A percentile compares a stretch with the other conserved stretches of the same genome.
Evolutionary conservation across 2,797 vertebrate genomes (phyloP).

Genomic region (Peromyscus eremicus): DNA sequence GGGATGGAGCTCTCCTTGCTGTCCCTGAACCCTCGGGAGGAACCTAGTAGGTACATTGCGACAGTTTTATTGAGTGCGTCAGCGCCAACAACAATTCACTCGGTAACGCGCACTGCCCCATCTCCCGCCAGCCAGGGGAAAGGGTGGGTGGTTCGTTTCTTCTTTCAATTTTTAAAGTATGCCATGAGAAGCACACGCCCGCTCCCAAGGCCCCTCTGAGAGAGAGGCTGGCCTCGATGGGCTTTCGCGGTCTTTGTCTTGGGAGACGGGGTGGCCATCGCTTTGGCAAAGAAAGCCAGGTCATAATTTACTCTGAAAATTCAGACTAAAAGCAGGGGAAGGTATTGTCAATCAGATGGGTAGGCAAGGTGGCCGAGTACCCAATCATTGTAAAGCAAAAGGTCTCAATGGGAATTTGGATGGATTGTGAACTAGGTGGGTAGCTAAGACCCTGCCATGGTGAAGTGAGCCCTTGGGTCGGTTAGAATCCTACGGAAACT

Average conservation of each 20-base stretch:
- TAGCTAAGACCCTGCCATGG: constrained; percentile 74
- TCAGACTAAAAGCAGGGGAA: constrained; percentile 1
- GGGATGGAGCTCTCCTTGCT: constrained; percentile 94
- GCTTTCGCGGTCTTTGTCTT: constrained; percentile 65
- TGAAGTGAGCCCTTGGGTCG: constrained; percentile 46
- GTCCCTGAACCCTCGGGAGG: constrained; percentile 95
- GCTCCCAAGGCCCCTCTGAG: constrained; percentile 24
- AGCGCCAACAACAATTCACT: constrained; percentile 80
- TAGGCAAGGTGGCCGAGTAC: not conserved
- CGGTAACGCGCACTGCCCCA: constrained; percentile 77
- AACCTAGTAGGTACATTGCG: constrained; percentile 95
- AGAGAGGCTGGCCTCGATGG: not conserved
- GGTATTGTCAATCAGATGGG: not conserved
- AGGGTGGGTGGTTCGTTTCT: constrained; percentile 70
- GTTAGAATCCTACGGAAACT: constrained; percentile 80
- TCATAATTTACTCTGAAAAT: not conserved
- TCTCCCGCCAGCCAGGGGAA: constrained; percentile 78
- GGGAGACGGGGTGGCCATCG: constrained; percentile 17
- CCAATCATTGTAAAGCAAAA: constrained; percentile 60
- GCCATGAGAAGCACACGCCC: not conserved
- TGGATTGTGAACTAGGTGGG: constrained; percentile 52
- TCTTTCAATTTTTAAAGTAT: constrained; percentile 67
- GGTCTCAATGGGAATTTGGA: constrained; percentile 67
- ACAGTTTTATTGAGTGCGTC: constrained; percentile 86
- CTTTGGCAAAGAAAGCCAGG: constrained; percentile 64